phyloP scores from a whole-genome alignment of 1,140 invertebrate species.

The Plectrocnemia conspersa region DNA sequence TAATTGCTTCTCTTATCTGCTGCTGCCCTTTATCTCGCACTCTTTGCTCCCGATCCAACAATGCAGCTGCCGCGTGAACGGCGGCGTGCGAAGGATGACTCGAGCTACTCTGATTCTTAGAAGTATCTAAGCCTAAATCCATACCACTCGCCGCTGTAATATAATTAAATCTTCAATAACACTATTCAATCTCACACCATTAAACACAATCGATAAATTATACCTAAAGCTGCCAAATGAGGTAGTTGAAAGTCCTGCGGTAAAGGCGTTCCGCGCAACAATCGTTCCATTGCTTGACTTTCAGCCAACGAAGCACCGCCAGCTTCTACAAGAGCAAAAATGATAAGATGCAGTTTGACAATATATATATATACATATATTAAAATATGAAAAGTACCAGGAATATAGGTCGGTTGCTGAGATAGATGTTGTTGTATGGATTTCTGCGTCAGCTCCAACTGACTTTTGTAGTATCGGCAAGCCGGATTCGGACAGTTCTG shows the following conservation, averaged over 20 bases:
- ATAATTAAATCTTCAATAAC: conserved; percentile 25
- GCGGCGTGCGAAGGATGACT: conserved; percentile 14
- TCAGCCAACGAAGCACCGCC: conserved; percentile 44
- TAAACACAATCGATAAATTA: conserved; percentile 34
- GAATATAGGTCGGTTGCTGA: conserved; percentile 51
- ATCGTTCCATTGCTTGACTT: conserved; percentile 49
- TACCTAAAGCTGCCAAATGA: conserved; percentile 51
- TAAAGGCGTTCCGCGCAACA: conserved; percentile 45
- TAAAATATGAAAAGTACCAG: conserved; percentile 38
- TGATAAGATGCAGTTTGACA: background rate
- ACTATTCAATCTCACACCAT: background rate
- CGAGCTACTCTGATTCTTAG: conserved; percentile 9
- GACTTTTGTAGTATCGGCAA: conserved; percentile 80
- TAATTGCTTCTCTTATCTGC: conserved; percentile 52
- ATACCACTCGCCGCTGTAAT: conserved; percentile 31
- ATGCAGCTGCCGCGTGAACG: conserved; percentile 39
- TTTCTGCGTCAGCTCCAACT: conserved; percentile 66
- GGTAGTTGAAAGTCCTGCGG: conserved; percentile 51
- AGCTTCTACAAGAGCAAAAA: conserved; percentile 37
- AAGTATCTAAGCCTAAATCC: conserved; percentile 25
- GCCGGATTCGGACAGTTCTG: conserved; percentile 81
- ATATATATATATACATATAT: background rate
- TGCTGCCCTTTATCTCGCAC: conserved; percentile 41
- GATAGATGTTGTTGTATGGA: conserved; percentile 52
- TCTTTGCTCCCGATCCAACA: conserved; percentile 40